Base-by-base conservation (phyloP, 2,797 vertebrate genomes). In the Botia kubotai region DNA sequence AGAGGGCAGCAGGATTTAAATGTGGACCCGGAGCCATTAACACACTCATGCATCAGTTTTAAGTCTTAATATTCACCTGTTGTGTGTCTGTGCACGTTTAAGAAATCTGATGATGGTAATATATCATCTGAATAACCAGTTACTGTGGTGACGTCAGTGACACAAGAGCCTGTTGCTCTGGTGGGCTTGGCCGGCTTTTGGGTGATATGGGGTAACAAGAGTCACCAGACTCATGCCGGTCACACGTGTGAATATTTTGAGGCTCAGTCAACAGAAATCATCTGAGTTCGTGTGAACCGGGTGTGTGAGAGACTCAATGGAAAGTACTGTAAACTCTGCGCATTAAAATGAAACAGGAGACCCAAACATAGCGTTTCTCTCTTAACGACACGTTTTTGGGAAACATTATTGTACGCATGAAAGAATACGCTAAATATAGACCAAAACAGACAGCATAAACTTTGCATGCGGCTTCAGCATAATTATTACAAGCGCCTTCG, bases 201-300 rank as follows among this genome's bases (percentile, higher is more conserved):
- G 77, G 86, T 90, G 88, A 91, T 85, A 88, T 88, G 86, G 72
- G 83, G 83, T 88, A 93, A 94, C 87, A 87, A 88, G 87, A 90
- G 50, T 86, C 87, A 91, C 90, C 89, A 93, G 91, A 89, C 91
- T 94, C 90, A 92, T 90, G 88, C 87, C 89, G 85, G 88, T 89
- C 91, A 92, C 93, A 93, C 91, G 92, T 92, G 91, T 91, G 90
- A 94, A 86, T 88, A 92, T 92, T 93, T 94, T 92, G 84, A 84
- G 88, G 84, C 87, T 85, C 90, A 91, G 92, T 92, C 90, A 92
- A 89, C 89, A 87, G 90, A 92, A 89, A 85, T 83, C 86, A 89
- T 91, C 92, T 88, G 86, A 90, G 85, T 89, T 86, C 82, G 60
- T 52, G 52, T 48, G 39, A 33, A 63, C 73, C 57, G 50, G 13